These are phyloP conservation scores for Catharus bicknelli DNA, from an alignment of 2,113 vertebrate species.

Conservation along the genomic window DNA sequence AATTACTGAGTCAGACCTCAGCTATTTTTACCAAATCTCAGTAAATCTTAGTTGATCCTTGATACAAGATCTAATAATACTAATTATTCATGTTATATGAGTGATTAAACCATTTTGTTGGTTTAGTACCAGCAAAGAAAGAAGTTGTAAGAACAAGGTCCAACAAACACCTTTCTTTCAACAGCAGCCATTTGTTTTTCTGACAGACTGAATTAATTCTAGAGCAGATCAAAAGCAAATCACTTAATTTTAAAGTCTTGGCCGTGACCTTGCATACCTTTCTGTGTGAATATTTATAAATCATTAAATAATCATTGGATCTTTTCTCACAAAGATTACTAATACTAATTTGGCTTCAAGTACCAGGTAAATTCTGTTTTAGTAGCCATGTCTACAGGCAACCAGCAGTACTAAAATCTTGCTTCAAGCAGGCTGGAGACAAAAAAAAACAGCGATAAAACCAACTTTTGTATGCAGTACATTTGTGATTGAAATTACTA, in stretches of 20 bases:
- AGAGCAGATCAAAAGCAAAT: slow-evolving; percentile 44
- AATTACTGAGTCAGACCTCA: not conserved
- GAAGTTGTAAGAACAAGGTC: not conserved
- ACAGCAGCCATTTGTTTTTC: slow-evolving; percentile 37
- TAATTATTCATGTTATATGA: not conserved
- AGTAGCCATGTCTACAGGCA: not conserved
- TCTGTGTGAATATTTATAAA: slow-evolving; percentile 17
- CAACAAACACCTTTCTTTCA: slow-evolving; percentile 16
- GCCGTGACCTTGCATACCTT: slow-evolving; percentile 18
- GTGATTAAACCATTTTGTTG: not conserved
- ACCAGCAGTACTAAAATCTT: not conserved
- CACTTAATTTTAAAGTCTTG: slow-evolving; percentile 15
- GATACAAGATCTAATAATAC: not conserved
- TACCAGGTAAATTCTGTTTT: not conserved
- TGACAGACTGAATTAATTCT: slow-evolving; percentile 27
- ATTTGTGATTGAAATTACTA: not conserved
- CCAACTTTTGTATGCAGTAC: not conserved
- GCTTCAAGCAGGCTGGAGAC: not conserved
- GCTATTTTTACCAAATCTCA: slow-evolving; percentile 11
- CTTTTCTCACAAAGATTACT: not conserved
- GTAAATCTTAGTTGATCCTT: not conserved
- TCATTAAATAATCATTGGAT: not conserved
- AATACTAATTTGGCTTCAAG: not conserved
- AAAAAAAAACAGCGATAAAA: not conserved
- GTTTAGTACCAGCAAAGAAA: slow-evolving; percentile 1